phyloP scores from a whole-genome alignment of 2,888 invertebrate genomes.

The Carpatolechia fugitivella region DNA sequence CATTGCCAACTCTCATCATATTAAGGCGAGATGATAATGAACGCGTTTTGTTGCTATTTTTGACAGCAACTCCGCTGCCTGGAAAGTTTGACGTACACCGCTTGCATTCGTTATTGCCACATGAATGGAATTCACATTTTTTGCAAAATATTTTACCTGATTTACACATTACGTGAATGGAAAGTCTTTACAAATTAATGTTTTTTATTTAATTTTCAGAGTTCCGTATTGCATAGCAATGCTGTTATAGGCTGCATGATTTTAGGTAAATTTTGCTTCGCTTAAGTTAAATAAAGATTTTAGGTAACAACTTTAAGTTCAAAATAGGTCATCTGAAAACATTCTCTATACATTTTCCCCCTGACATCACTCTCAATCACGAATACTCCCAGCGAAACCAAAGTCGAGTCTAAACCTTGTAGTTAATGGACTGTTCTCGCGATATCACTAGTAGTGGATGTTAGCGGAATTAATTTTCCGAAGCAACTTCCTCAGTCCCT shows the following conservation, averaged over 20 bases:
- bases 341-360: too few relatives aligned
- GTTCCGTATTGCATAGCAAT: too few relatives aligned
- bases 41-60: slow-evolving; percentile 50
- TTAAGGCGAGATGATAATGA: slow-evolving; percentile 68
- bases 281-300: too few relatives aligned
- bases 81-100: background rate
- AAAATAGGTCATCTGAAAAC: too few relatives aligned
- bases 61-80: slow-evolving; percentile 28
- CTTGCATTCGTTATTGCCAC: background rate
- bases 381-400: background rate
- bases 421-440: background rate
- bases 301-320: too few relatives aligned
- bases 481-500: background rate
- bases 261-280: too few relatives aligned
- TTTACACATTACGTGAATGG: too few relatives aligned
- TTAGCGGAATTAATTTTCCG: background rate
- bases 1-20: slow-evolving; percentile 71
- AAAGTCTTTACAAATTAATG: too few relatives aligned
- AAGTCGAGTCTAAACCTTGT: too few relatives aligned
- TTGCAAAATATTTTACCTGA: background rate
- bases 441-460: background rate
- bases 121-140: background rate
- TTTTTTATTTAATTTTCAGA: too few relatives aligned
- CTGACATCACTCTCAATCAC: too few relatives aligned
- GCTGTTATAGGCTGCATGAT: too few relatives aligned